These are phyloP conservation scores for Zaprionus lachaisei DNA, from an alignment of 1,140 invertebrate genomes.

Conservation along the genomic window DNA sequence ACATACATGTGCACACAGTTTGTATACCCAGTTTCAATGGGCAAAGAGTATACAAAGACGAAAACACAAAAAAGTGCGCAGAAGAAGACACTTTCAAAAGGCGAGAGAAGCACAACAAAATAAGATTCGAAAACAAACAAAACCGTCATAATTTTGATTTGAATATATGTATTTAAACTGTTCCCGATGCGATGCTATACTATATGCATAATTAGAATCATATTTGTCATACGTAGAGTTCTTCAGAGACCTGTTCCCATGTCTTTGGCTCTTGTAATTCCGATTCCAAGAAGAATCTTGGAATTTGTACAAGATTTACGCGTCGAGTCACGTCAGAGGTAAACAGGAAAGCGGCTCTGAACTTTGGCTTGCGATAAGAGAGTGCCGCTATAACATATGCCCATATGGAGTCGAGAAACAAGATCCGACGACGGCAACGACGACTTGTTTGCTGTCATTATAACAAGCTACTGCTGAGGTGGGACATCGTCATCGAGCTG, in stretches of 20 bases:
- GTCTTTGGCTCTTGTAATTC: slow-evolving; percentile 10
- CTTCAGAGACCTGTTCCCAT: slow-evolving; percentile 68
- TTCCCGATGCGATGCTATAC: slow-evolving; percentile 9
- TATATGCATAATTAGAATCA: slow-evolving; percentile 70
- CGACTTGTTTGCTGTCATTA: slow-evolving; percentile 79
- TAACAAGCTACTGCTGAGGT: slow-evolving; percentile 66
- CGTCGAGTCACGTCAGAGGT: not conserved
- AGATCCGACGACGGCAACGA: slow-evolving; percentile 70
- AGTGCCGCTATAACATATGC: slow-evolving; percentile 8
- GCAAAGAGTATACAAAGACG: not conserved
- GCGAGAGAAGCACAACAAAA: slow-evolving; percentile 6
- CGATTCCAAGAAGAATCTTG: slow-evolving; percentile 7
- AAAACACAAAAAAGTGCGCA: slow-evolving; percentile 56
- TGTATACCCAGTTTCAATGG: no score
- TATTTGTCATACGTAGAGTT: slow-evolving; percentile 68
- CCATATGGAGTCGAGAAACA: slow-evolving; percentile 44
- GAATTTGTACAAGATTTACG: slow-evolving; percentile 33
- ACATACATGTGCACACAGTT: no score
- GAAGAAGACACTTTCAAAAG: slow-evolving; percentile 67
- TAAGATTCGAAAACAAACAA: slow-evolving; percentile 34
- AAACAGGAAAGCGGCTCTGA: slow-evolving; percentile 36
- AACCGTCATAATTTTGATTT: slow-evolving; percentile 63
- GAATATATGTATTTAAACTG: slow-evolving; percentile 60
- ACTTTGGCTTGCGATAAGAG: slow-evolving; percentile 30
- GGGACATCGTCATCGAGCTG: slow-evolving; percentile 31